Percentiles rank a stretch among this genome's conserved stretches.
Conservation (phyloP, 2,888 invertebrate species). For the Augiades crinisus region DNA sequence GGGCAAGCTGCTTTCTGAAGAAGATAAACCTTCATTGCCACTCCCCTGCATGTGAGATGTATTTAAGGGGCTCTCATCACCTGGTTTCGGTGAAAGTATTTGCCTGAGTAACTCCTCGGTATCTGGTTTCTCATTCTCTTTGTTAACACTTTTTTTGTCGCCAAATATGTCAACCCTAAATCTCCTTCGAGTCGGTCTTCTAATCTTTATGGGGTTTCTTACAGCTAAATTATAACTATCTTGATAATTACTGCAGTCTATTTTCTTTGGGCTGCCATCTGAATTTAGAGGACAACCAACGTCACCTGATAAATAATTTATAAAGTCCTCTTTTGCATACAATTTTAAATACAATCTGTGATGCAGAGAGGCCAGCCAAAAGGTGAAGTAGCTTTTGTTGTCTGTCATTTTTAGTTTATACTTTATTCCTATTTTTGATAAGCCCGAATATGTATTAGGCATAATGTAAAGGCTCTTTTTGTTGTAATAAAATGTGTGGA, state of each 20-base stretch:
- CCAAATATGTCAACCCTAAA: constrained; percentile 75
- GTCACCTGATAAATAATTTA: constrained; percentile 83
- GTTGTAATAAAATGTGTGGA: constrained; percentile 88
- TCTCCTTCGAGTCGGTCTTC: constrained; percentile 73
- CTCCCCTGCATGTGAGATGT: constrained; percentile 51
- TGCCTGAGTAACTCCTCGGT: constrained; percentile 65
- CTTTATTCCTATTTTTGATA: constrained; percentile 83
- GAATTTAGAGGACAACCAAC: constrained; percentile 76
- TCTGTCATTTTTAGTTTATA: constrained; percentile 88
- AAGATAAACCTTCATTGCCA: constrained; percentile 71
- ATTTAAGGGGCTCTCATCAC: constrained; percentile 50
- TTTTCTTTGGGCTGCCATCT: constrained; percentile 49
- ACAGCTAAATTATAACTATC: constrained; percentile 78
- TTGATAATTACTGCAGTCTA: constrained; percentile 71
- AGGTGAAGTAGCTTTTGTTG: constrained; percentile 88
- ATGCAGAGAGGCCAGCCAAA: constrained; percentile 89
- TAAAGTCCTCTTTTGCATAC: constrained; percentile 86
- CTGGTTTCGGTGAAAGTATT: constrained; percentile 59
- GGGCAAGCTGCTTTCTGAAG: constrained; percentile 75
- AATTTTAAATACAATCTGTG: constrained; percentile 88
- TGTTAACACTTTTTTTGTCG: constrained; percentile 82
- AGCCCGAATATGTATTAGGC: constrained; percentile 76
- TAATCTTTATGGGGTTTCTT: constrained; percentile 61
- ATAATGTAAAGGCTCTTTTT: constrained; percentile 86
- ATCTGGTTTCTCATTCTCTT: constrained; percentile 85